Evolutionary conservation across 2,797 vertebrate genomes (phyloP).

Genomic region (Scyliorhinus canicula): DNA sequence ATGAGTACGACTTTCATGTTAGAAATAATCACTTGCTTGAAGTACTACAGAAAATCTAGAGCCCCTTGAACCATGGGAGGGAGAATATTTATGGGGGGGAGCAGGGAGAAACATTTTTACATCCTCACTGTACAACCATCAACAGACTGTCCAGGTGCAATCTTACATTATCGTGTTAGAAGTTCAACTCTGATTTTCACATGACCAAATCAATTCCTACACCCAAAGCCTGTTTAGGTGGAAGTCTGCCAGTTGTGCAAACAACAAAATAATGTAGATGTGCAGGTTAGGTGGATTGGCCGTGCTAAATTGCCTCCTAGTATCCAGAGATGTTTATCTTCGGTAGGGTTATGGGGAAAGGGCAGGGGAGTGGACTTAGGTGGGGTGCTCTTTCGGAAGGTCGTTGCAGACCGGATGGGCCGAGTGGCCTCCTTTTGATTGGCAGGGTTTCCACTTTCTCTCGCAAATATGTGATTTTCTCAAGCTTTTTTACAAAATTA

Average conservation of each 20-base stretch:
- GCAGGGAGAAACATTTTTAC: not conserved
- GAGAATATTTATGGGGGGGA: not conserved
- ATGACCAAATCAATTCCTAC: not conserved
- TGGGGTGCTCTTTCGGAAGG: too few relatives aligned
- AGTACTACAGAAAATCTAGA: not conserved
- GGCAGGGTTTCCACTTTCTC: too few relatives aligned
- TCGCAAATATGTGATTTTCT: not conserved
- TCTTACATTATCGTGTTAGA: not conserved
- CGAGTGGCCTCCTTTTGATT: too few relatives aligned
- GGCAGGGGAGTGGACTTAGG: too few relatives aligned
- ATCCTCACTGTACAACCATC: not conserved
- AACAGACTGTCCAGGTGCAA: not conserved
- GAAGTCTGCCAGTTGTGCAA: not conserved
- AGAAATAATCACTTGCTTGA: not conserved
- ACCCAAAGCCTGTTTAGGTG: not conserved
- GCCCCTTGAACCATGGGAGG: not conserved
- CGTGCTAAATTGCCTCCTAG: too few relatives aligned
- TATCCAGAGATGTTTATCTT: too few relatives aligned
- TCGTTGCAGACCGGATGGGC: too few relatives aligned
- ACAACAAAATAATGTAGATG: too few relatives aligned
- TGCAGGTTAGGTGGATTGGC: too few relatives aligned
- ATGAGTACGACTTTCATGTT: not conserved
- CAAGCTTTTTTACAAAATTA: not conserved
- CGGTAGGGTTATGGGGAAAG: too few relatives aligned
- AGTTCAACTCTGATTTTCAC: not conserved